Percentiles rank a stretch among this genome's conserved stretches.
phyloP scores from a whole-genome alignment of 2,888 invertebrate species.

The Caenorhabditis drosophilae region DNA sequence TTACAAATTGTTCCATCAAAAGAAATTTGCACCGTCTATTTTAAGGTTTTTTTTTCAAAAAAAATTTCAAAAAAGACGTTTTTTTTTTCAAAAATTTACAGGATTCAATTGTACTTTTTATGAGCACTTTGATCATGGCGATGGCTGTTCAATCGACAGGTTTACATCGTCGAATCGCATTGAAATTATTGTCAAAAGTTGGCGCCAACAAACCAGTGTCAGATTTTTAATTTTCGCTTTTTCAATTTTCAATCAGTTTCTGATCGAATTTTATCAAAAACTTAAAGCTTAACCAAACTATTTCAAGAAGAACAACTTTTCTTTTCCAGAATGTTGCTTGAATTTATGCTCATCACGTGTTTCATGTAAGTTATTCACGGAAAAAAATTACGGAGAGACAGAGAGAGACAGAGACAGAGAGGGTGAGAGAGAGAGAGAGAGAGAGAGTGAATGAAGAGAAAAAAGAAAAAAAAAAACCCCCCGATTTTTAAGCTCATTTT shows the following conservation, averaged over 20 bases:
- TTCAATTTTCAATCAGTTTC: no score
- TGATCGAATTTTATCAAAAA: no score
- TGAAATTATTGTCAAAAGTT: slow-evolving; percentile 42
- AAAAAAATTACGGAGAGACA: no score
- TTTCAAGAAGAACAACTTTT: not conserved
- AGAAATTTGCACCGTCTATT: slow-evolving; percentile 34
- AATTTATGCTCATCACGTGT: slow-evolving; percentile 44
- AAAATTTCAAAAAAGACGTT: no score
- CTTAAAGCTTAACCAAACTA: slow-evolving; percentile 3
- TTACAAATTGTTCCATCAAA: slow-evolving; percentile 45
- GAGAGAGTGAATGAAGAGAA: no score
- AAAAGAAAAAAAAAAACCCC: no score
- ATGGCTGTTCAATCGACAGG: slow-evolving; percentile 49
- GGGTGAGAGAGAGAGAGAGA: no score
- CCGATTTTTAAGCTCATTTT: slow-evolving; percentile 42
- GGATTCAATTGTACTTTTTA: slow-evolving; percentile 45
- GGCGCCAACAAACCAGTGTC: slow-evolving; percentile 37
- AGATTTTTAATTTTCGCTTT: no score
- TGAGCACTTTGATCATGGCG: slow-evolving; percentile 46
- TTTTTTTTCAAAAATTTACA: no score
- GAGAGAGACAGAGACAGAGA: no score
- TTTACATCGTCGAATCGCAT: slow-evolving; percentile 45
- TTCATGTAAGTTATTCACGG: slow-evolving; percentile 32
- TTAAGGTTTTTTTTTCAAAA: slow-evolving; percentile 35
- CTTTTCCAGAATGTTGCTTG: slow-evolving; percentile 43